These are phyloP conservation scores for Cyrtonyx montezumae DNA, from an alignment of 2,113 vertebrate species.

Conservation along the genomic window DNA sequence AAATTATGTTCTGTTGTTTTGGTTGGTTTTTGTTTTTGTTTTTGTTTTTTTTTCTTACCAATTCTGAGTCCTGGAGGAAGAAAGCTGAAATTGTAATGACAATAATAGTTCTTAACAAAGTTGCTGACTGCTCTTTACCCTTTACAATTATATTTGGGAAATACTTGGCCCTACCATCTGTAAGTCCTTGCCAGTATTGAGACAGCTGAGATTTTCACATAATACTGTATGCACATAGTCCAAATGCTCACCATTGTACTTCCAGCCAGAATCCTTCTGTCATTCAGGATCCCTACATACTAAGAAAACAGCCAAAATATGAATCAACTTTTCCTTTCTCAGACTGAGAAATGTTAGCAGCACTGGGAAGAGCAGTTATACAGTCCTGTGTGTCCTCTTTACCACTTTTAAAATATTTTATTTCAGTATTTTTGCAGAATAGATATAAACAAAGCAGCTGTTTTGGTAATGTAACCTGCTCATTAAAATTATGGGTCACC, in stretches of 20 bases:
- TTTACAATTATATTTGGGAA: neutral
- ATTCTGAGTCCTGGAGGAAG: neutral
- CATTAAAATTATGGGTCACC: neutral
- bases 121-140: neutral
- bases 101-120: neutral
- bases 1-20: neutral
- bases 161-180: neutral
- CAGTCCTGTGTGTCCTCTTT: neutral
- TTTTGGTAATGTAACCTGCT: neutral
- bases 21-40: no score
- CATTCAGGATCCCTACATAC: neutral
- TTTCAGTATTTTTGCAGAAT: neutral
- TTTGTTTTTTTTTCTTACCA: neutral
- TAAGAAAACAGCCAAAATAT: neutral
- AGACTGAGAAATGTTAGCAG: neutral
- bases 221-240: neutral
- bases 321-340: neutral
- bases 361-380: neutral
- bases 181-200: neutral
- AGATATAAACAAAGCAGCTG: neutral
- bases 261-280: neutral
- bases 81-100: neutral
- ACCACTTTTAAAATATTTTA: neutral
- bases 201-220: neutral
- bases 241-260: neutral